A percentile compares a stretch with the other conserved stretches of the same genome.
Conservation (phyloP, 1,140 invertebrate genomes). For the Drosophila baimaii region DNA sequence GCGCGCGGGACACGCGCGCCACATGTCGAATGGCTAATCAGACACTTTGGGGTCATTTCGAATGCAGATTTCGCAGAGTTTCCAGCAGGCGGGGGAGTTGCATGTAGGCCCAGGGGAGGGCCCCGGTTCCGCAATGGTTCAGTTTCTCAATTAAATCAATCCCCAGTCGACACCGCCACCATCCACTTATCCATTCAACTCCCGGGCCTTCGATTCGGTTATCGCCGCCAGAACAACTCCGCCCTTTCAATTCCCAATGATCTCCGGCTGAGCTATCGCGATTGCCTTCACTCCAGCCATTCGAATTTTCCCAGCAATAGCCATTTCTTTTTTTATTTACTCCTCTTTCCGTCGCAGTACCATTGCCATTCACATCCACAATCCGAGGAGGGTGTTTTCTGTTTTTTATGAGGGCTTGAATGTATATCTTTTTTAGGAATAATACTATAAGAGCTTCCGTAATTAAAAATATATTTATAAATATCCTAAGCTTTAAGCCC, state of each 20-base stretch:
- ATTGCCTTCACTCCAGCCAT: not conserved
- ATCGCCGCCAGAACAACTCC: constrained; percentile 4
- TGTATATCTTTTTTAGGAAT: not conserved
- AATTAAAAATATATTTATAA: no score
- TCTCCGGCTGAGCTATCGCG: constrained; percentile 1
- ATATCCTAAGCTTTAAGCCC: no score
- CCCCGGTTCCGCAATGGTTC: not conserved
- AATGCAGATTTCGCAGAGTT: constrained; percentile 41
- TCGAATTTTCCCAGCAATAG: not conserved
- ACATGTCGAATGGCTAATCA: constrained; percentile 73
- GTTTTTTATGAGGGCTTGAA: constrained; percentile 19
- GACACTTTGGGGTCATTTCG: constrained; percentile 61
- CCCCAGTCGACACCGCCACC: not conserved
- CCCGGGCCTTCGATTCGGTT: not conserved
- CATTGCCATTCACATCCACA: not conserved
- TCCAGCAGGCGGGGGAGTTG: not conserved
- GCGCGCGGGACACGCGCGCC: constrained; percentile 61
- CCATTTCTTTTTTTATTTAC: not conserved
- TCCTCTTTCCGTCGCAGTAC: no score
- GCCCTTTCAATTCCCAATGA: constrained; percentile 22
- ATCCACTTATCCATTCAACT: constrained; percentile 3
- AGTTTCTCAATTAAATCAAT: constrained; percentile 27
- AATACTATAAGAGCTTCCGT: no score
- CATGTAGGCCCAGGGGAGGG: not conserved
- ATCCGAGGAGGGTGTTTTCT: constrained; percentile 2